Base-by-base conservation (phyloP, 2,797 vertebrate species). In the Podargus strigoides region DNA sequence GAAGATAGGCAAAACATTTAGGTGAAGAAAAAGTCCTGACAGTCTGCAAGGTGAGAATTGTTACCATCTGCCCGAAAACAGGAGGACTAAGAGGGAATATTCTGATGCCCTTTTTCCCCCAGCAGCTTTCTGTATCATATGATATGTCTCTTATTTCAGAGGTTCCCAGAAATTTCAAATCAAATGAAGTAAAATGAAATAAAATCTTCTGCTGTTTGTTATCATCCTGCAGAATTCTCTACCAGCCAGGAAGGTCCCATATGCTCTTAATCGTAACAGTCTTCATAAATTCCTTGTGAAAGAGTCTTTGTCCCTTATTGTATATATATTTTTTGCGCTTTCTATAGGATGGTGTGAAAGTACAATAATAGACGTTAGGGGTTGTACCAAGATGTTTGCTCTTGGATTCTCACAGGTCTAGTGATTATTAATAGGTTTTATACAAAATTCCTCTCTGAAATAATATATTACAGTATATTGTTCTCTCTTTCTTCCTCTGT, bases 1-100 rank as follows among this genome's bases (percentile, higher is more conserved):
- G 94, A 97, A 97, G 90, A 96, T 96, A 78, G 96, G 97, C 95
- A 95, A 97, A 97, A 96, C 96, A 94, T 97, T 96, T 95, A 94
- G 89, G 94, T 95, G 94, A 96, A 91, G 94, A 95, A 96, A 93
- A 93, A 79, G 70, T 92, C 64, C 88, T 90, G 87, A 93, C 75
- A 96, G 95, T 97, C 95, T 93, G 96, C 90, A 87, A 87, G 67
- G 49, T 94, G 89, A 96, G 89, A 96, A 88, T 86, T 86, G 73
- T 93, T 91, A 87, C 88, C 79, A 88, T 94, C 90, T 92, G 94
- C 78, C 84, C 6, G 32, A 93, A 94, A 92, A 94, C 85, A 95
- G 89, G 68, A 95, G 86, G 86, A 81, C 69, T 76, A 89, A 69
- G 94, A 69, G 64, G 30, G 91, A 90, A 62, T 58, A 58, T 87